A percentile compares a stretch with the other conserved stretches of the same genome.
These are phyloP conservation scores for Temnothorax rugatulus DNA, from an alignment of 2,888 invertebrate species.

Conservation along the genomic window DNA sequence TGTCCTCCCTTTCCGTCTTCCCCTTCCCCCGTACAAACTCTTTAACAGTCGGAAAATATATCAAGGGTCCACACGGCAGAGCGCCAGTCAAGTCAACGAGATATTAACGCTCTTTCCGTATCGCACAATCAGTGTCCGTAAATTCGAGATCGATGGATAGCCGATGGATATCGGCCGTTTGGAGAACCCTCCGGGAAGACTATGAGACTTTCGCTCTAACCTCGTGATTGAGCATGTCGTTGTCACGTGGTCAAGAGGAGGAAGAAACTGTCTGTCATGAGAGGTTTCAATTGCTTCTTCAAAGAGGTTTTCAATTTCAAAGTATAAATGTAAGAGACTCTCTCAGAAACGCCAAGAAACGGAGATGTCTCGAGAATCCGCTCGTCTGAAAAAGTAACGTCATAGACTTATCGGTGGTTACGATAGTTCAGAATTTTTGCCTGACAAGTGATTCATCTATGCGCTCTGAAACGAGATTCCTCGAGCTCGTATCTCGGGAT, in stretches of 20 bases:
- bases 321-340: neutral
- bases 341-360: neutral
- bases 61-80: neutral
- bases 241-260: constrained; percentile 35
- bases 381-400: neutral
- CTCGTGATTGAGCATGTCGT: constrained; percentile 9
- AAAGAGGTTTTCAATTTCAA: constrained; percentile 10
- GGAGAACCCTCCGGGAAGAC: neutral
- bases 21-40: constrained; percentile 26
- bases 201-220: neutral
- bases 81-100: constrained; percentile 18
- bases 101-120: constrained; percentile 9
- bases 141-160: neutral
- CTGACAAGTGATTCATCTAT: neutral
- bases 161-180: neutral
- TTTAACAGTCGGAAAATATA: constrained; percentile 38
- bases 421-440: constrained; percentile 1
- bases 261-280: constrained; percentile 25
- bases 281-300: constrained; percentile 1
- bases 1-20: constrained; percentile 28
- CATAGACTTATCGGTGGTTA: constrained; percentile 10
- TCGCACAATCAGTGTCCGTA: constrained; percentile 45
- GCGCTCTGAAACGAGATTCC: neutral
- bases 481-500: neutral
- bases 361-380: neutral